phyloP scores from a whole-genome alignment of 2,888 invertebrate genomes.

The Andrena haemorrhoa region DNA sequence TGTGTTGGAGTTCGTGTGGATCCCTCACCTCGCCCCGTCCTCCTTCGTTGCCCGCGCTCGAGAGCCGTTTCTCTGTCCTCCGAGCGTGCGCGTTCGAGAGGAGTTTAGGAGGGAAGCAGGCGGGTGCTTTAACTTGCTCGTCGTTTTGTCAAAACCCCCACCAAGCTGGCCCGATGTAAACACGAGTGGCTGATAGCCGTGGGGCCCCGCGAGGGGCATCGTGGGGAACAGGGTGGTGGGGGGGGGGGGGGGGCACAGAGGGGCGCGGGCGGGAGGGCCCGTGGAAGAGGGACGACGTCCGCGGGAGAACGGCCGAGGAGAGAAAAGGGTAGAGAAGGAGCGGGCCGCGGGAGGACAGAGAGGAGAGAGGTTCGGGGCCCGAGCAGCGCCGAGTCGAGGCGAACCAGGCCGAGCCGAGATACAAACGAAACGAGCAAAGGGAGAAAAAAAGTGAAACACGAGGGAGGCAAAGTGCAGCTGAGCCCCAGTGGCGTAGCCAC shows the following conservation, averaged over 20 bases:
- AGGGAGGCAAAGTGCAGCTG: conserved; percentile 82
- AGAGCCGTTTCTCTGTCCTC: conserved; percentile 20
- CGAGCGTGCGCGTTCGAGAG: conserved; percentile 24
- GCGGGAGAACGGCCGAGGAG: conserved; percentile 29
- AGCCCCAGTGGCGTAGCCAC: conserved; percentile 76
- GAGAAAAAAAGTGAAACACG: conserved; percentile 77
- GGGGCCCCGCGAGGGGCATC: conserved; percentile 69
- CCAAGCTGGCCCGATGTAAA: conserved; percentile 79
- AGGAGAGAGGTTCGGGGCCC: conserved; percentile 56
- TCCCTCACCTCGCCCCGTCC: conserved; percentile 20
- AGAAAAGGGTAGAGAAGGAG: conserved; percentile 7
- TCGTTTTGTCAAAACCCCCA: conserved; percentile 73
- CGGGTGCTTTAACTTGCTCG: conserved; percentile 69
- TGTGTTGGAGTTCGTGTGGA: conserved; percentile 54
- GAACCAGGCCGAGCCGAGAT: conserved; percentile 76
- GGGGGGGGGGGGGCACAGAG: neutral
- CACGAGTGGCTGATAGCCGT: conserved; percentile 83
- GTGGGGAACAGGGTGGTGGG: conserved; percentile 34
- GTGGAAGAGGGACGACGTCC: conserved; percentile 50
- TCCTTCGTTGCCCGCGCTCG: neutral
- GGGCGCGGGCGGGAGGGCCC: conserved; percentile 49
- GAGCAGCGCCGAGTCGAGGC: conserved; percentile 71
- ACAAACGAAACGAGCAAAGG: conserved; percentile 76
- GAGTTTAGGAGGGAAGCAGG: conserved; percentile 31
- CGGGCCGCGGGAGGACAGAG: conserved; percentile 23